Evolutionary conservation across 2,888 invertebrate species (phyloP).

Genomic region (Melieria crassipennis): DNA sequence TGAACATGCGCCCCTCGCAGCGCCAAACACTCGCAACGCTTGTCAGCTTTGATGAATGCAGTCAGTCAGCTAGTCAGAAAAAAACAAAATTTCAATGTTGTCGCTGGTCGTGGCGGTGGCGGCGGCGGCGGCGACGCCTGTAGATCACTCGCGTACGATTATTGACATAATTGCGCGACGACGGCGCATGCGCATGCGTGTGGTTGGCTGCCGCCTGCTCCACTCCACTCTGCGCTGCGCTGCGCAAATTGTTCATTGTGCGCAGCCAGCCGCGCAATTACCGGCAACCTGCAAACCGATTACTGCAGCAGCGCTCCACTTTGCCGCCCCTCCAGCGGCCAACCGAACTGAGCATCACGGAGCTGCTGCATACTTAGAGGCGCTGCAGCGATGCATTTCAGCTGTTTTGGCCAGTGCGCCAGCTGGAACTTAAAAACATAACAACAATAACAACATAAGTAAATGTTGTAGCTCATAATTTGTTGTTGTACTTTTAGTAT

Average conservation of each 20-base stretch:
- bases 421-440: too few relatives aligned
- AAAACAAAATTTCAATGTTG: slow-evolving; percentile 31
- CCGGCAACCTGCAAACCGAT: background rate
- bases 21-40: slow-evolving; percentile 17
- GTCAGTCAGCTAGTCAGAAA: background rate
- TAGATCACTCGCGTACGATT: slow-evolving; percentile 51
- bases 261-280: slow-evolving; percentile 1
- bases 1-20: background rate
- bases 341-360: background rate
- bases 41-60: slow-evolving; percentile 12
- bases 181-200: background rate
- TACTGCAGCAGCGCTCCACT: background rate
- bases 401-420: background rate
- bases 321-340: background rate
- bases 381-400: slow-evolving; percentile 16
- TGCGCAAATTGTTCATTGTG: background rate
- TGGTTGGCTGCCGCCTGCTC: background rate
- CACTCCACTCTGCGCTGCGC: background rate
- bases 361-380: slow-evolving; percentile 22
- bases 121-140: slow-evolving; percentile 22
- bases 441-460: too few relatives aligned
- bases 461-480: too few relatives aligned
- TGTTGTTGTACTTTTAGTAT: too few relatives aligned
- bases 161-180: slow-evolving; percentile 52
- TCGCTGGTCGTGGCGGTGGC: slow-evolving; percentile 26